These are phyloP conservation scores for Chaenodraco wilsoni DNA, from an alignment of 2,797 vertebrate genomes.

Conservation along the genomic window DNA sequence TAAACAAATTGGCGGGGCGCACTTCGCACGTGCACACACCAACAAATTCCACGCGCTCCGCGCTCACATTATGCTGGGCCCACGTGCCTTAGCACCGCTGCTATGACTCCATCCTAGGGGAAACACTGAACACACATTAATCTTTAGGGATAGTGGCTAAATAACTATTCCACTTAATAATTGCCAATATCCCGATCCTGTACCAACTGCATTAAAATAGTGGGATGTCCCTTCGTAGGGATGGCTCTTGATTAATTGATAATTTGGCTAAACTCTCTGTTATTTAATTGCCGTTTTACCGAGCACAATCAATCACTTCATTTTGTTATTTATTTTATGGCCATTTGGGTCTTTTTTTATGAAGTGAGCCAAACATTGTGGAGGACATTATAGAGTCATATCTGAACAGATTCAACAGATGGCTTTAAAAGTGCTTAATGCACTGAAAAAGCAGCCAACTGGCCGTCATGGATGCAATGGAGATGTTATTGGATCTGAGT, in stretches of 20 bases:
- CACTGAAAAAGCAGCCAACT: slow-evolving; percentile 61
- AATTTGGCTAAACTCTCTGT: slow-evolving; percentile 42
- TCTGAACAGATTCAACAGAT: slow-evolving; percentile 65
- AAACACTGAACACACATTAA: slow-evolving; percentile 9
- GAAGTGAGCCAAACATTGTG: slow-evolving; percentile 49
- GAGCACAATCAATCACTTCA: slow-evolving; percentile 53
- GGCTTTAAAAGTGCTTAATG: slow-evolving; percentile 50
- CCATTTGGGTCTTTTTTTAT: slow-evolving; percentile 50
- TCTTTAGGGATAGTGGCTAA: slow-evolving; percentile 6
- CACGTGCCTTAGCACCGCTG: too few relatives aligned
- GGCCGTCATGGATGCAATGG: slow-evolving; percentile 40
- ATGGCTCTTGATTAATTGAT: slow-evolving; percentile 52
- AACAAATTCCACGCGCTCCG: too few relatives aligned
- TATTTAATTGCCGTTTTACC: slow-evolving; percentile 40
- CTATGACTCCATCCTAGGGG: too few relatives aligned
- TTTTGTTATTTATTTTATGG: slow-evolving; percentile 44
- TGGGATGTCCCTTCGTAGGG: slow-evolving; percentile 18
- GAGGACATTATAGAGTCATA: slow-evolving; percentile 51
- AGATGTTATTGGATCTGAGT: slow-evolving; percentile 40
- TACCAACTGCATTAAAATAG: slow-evolving; percentile 33
- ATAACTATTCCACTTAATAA: slow-evolving; percentile 8
- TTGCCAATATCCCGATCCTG: slow-evolving; percentile 6
- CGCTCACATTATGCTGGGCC: too few relatives aligned
- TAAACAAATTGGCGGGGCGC: too few relatives aligned
- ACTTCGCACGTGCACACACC: too few relatives aligned